Evolutionary conservation across 2,797 vertebrate genomes (phyloP), one percentile per base, ranked within the genome.

Genomic region (Ceyx erithaca): DNA sequence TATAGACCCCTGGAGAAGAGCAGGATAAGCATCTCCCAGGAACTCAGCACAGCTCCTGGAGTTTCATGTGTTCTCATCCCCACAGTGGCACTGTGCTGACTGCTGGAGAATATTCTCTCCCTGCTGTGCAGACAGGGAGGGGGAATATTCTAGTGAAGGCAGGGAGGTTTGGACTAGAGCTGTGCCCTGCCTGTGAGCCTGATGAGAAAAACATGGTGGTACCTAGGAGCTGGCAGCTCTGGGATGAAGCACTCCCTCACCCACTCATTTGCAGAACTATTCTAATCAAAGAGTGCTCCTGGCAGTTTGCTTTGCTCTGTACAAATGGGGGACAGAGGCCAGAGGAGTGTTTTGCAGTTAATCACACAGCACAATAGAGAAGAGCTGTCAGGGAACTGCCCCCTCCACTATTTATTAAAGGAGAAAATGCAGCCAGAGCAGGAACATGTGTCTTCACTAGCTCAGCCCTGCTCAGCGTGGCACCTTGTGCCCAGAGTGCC

Each of bases 121-220:
- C 48, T 49, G 51, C 58, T 54, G 78, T 2, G 19, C 45, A 75
- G 89, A 40, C 30, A 54, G 57, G 21, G 49, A 72, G 61, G 37
- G 37, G 37, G 37, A 40, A 40, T 14, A 40, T 40, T 40, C 37
- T 14, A 40, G 69, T 43, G 49, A 68, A 40, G 62, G 87, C 64
- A 92, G 66, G 57, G 70, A 90, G 69, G 58, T 61, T 89, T 73
- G 73, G 37, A 51, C 66, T 78, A 64, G 80, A 85, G 80, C 66
- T 10, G 6, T 41, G 64, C 70, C 70, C 72, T 85, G 82, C 82
- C 82, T 64, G 69, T 3, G 69, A 62, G 58, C 61, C 33, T 92
- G 80, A 92, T 71, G 91, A 91, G 85, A 89, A 83, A 93, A 93
- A 80, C 77, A 71, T 37, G 80, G 72, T 83, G 83, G 72, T 35